phyloP scores from a whole-genome alignment of 2,113 vertebrate species.

The Labrus mixtus region DNA sequence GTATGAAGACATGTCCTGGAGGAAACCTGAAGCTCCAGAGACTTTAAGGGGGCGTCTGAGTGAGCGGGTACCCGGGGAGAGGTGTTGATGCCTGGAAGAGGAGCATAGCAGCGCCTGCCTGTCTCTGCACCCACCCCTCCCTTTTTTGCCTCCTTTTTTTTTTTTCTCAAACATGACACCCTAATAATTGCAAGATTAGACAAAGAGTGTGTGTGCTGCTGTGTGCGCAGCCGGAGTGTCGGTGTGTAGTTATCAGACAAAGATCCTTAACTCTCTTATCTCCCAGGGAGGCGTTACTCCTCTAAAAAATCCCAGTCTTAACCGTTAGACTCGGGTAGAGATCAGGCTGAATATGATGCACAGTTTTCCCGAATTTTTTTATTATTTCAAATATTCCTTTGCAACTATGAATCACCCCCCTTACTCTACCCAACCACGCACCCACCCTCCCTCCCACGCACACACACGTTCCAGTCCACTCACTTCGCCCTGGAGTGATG shows the following conservation, averaged over 20 bases:
- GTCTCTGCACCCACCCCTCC: constrained; percentile 14
- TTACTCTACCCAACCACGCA: background rate
- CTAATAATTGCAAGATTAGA: constrained; percentile 71
- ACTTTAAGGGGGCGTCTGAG: constrained; percentile 53
- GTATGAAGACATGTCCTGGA: constrained; percentile 64
- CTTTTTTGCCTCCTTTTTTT: constrained; percentile 24
- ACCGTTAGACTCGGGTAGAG: constrained; percentile 27
- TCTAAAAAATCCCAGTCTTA: constrained; percentile 52
- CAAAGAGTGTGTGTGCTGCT: constrained; percentile 48
- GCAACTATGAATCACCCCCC: constrained; percentile 15
- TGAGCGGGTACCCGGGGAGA: constrained; percentile 68
- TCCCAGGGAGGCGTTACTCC: constrained; percentile 38
- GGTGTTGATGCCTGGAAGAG: constrained; percentile 63
- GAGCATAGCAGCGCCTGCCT: constrained; percentile 31
- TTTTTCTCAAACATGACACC: constrained; percentile 63
- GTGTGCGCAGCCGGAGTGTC: constrained; percentile 15
- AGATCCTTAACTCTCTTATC: constrained; percentile 69
- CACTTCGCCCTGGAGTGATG: constrained; percentile 74
- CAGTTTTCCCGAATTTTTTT: constrained; percentile 27
- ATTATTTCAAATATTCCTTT: constrained; percentile 42
- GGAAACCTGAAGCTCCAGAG: constrained; percentile 75
- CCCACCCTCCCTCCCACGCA: constrained; percentile 18
- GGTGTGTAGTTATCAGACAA: constrained; percentile 50
- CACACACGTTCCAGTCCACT: constrained; percentile 67
- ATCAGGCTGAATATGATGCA: background rate